These are phyloP conservation scores for Bovichtus diacanthus DNA, from an alignment of 2,797 vertebrate species.

Conservation along the genomic window DNA sequence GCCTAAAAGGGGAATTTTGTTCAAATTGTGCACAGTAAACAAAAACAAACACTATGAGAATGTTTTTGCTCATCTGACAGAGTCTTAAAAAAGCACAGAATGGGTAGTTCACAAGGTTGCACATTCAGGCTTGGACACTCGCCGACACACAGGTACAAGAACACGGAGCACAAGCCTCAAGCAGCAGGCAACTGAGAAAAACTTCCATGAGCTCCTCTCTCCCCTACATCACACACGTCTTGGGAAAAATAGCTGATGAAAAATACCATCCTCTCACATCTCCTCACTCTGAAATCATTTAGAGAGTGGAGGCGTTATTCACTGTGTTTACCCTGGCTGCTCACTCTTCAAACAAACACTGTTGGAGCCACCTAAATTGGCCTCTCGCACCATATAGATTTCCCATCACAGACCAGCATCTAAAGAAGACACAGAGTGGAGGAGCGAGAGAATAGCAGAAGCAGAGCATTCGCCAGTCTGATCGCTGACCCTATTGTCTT, in stretches of 20 bases:
- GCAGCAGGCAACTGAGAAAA: slow-evolving; percentile 46
- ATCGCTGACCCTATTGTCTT: slow-evolving; percentile 79
- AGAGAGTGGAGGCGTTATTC: slow-evolving; percentile 74
- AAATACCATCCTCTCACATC: slow-evolving; percentile 66
- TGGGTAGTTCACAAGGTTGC: slow-evolving; percentile 40
- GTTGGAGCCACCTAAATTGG: slow-evolving; percentile 82
- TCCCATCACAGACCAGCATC: slow-evolving; percentile 82
- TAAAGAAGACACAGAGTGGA: slow-evolving; percentile 81
- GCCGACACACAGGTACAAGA: slow-evolving; percentile 34
- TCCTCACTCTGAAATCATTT: slow-evolving; percentile 73
- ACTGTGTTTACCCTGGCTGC: slow-evolving; percentile 75
- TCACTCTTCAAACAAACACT: slow-evolving; percentile 75
- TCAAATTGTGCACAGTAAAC: slow-evolving; percentile 54
- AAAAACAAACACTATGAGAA: slow-evolving; percentile 63
- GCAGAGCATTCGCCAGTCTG: slow-evolving; percentile 55
- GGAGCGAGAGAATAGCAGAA: slow-evolving; percentile 44
- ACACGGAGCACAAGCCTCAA: slow-evolving; percentile 31
- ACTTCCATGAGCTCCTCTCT: slow-evolving; percentile 39
- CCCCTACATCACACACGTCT: slow-evolving; percentile 39
- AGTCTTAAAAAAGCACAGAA: slow-evolving; percentile 25
- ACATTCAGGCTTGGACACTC: slow-evolving; percentile 27
- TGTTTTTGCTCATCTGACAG: slow-evolving; percentile 29
- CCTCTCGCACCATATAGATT: slow-evolving; percentile 84
- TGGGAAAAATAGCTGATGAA: slow-evolving; percentile 62
- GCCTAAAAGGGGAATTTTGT: slow-evolving; percentile 57